Evolutionary conservation across 2,113 vertebrate species (phyloP), one percentile per base, ranked within the genome.

Genomic region (Zosterops pallidus): DNA sequence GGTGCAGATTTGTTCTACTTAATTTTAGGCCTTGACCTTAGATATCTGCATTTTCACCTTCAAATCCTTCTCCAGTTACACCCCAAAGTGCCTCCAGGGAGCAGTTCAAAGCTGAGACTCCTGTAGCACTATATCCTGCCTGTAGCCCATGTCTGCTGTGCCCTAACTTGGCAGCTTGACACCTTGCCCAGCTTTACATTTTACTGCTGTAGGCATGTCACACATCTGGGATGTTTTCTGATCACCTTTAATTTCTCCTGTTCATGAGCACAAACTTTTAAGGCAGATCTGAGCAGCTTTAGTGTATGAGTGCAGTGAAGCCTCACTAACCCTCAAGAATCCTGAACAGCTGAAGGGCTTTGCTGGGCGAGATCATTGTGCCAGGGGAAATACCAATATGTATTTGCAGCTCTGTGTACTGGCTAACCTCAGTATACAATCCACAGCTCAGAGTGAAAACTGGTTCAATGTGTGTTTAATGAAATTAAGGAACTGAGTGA

Each of bases 21-120:
- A 77, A 93, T 93, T 97, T 94, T 95, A 94, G 83, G 42, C 63
- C n/a, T 37, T 96, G 90, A 74, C 88, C 86, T 83, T 63, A 50
- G 78, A 22, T 62, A 15, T 83, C 25, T 62, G 46, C 14, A 20
- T 65, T 3, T 4, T 33, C 59, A 83, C 75, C 63, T 55, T 83
- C 19, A 55, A 2, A 2, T 88, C 71, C 55, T 77, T 96, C 88
- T 93, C 71, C 25, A 50, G 37, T 95, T 93, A 72, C 90, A 53
- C 16, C 37, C 55, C 47, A 8, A 4, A 39, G 20, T 17, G 67
- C 46, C 64, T 95, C 19, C 90, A 46, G 65, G 1, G 3, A 78
- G 50, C 25, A 21, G 47, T 21, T 92, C 71, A 77, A 8, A 60
- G 42, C 59, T 4, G 69, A 72, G 53, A 52, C 26, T 57, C 33